Evolutionary conservation across 2,888 invertebrate species (phyloP).

Genomic region (Deilephila porcellus): DNA sequence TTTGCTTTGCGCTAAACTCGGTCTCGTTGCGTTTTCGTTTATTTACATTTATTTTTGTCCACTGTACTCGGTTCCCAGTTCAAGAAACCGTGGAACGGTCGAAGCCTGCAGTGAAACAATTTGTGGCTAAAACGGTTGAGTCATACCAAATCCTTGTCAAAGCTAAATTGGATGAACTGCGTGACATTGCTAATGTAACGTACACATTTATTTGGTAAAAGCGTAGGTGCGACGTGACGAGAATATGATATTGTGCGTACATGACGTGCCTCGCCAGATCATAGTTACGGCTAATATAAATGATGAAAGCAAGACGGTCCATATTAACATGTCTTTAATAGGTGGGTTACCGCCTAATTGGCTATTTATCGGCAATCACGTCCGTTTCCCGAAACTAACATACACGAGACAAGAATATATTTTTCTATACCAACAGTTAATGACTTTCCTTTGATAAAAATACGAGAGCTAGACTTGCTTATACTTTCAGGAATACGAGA

Average conservation of each 20-base stretch:
- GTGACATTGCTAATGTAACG: slow-evolving; percentile 69
- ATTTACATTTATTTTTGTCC: slow-evolving; percentile 23
- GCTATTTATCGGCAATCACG: background rate
- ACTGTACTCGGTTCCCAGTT: background rate
- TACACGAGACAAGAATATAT: background rate
- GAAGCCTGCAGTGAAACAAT: slow-evolving; percentile 42
- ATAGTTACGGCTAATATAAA: slow-evolving; percentile 47
- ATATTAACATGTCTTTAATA: slow-evolving; percentile 51
- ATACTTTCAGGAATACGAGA: background rate
- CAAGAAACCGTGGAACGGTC: background rate
- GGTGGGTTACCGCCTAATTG: background rate
- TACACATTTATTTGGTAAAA: slow-evolving; percentile 76
- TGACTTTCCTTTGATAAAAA: background rate
- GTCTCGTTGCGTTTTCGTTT: slow-evolving; percentile 27
- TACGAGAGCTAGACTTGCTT: background rate
- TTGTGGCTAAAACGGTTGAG: slow-evolving; percentile 57
- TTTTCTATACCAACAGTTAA: background rate
- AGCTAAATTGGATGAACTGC: slow-evolving; percentile 71
- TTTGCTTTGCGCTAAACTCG: slow-evolving; percentile 28
- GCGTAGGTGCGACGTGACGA: slow-evolving; percentile 69
- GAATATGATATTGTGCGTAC: slow-evolving; percentile 74
- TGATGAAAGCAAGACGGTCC: slow-evolving; percentile 44
- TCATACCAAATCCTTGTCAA: slow-evolving; percentile 65
- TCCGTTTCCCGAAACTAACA: background rate
- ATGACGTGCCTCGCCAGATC: slow-evolving; percentile 67